Percentiles rank a stretch among this genome's conserved stretches.
phyloP scores from a whole-genome alignment of 2,888 invertebrate genomes.

The Drosophila emarginata region DNA sequence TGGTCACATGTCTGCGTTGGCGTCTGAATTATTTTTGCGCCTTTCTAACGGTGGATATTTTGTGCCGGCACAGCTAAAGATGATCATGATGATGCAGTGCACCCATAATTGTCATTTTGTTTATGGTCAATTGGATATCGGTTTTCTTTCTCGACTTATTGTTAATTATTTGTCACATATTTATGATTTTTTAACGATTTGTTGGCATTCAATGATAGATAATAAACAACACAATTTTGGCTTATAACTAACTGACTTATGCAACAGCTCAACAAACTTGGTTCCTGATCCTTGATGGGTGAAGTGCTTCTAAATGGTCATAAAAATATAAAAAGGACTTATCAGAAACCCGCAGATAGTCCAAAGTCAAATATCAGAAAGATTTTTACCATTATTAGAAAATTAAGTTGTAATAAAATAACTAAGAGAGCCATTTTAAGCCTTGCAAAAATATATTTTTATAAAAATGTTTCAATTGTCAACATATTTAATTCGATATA shows the following conservation, averaged over 20 bases:
- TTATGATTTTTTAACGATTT: slow-evolving; percentile 14
- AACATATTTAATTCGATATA: no score
- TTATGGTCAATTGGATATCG: slow-evolving; percentile 31
- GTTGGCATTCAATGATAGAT: background rate
- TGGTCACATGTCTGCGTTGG: slow-evolving; percentile 55
- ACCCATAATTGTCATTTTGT: slow-evolving; percentile 51
- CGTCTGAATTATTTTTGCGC: slow-evolving; percentile 35
- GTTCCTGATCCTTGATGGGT: no score
- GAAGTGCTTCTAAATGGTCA: no score
- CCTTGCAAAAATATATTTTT: no score
- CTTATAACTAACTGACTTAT: background rate
- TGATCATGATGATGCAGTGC: slow-evolving; percentile 39
- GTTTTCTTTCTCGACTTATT: slow-evolving; percentile 9
- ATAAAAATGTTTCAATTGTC: no score
- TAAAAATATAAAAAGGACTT: no score
- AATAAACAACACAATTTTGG: background rate
- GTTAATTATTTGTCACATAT: slow-evolving; percentile 28
- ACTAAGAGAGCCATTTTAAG: no score
- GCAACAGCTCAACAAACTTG: background rate
- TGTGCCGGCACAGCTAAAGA: background rate
- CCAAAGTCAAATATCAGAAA: no score
- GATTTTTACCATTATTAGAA: no score
- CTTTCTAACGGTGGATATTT: slow-evolving; percentile 49
- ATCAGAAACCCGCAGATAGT: no score
- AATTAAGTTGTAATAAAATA: no score